Conservation (phyloP, 2,797 vertebrate genomes). For the Hirundo rustica region DNA sequence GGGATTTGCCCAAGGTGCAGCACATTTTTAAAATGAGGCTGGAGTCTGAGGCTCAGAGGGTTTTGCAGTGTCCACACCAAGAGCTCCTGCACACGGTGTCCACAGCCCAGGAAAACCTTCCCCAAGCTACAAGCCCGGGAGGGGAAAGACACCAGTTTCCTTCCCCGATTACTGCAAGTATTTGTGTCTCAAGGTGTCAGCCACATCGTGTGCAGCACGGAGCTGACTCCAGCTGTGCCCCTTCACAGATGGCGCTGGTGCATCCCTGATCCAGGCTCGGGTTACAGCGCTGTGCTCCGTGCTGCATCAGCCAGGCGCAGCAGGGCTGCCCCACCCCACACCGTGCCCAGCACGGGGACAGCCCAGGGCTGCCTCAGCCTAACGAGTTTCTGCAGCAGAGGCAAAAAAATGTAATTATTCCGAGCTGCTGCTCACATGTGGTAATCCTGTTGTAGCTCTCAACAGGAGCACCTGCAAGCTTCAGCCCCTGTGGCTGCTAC, state of each 20-base stretch:
- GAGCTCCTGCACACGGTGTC: background rate
- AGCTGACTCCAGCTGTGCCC: background rate
- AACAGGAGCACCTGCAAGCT: background rate
- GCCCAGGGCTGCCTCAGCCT: background rate
- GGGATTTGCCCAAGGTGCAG: background rate
- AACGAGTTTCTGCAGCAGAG: background rate
- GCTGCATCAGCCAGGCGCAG: background rate
- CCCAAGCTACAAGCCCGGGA: background rate
- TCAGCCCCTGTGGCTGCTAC: background rate
- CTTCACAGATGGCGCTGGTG: background rate
- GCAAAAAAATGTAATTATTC: background rate
- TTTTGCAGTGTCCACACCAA: background rate
- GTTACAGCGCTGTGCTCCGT: background rate
- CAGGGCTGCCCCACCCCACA: background rate
- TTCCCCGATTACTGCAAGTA: background rate
- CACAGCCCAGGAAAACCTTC: background rate
- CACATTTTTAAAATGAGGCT: rapidly evolving
- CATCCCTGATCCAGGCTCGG: background rate
- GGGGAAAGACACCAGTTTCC: background rate
- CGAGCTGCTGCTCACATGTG: background rate
- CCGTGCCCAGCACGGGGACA: background rate
- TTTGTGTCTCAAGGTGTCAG: background rate
- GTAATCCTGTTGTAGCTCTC: background rate
- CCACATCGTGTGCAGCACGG: background rate
- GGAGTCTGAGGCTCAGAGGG: background rate